Evolutionary conservation across 2,797 vertebrate species (phyloP).

Genomic region (Mareca strepera): DNA sequence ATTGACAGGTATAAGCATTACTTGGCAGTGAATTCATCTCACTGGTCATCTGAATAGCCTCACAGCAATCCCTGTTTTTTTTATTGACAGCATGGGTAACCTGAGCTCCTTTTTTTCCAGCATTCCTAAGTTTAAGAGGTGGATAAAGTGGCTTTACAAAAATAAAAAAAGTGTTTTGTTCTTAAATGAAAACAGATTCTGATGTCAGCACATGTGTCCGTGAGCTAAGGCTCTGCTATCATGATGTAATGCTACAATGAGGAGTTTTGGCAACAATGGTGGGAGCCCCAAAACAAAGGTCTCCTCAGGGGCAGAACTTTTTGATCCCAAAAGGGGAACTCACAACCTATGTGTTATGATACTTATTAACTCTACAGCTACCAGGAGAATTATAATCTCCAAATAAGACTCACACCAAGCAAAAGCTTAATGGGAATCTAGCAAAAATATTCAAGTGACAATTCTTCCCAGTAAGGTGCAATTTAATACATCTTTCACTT

Average conservation of each 20-base stretch:
- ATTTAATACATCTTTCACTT: background rate
- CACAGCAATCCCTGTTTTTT: background rate
- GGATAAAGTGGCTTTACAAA: background rate
- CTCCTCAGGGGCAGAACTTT: background rate
- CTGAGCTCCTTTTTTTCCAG: background rate
- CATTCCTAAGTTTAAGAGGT: background rate
- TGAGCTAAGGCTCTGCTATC: background rate
- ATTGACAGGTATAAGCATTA: background rate
- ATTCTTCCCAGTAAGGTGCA: background rate
- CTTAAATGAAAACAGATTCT: background rate
- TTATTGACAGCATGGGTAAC: background rate
- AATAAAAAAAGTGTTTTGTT: background rate
- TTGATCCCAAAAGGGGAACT: background rate
- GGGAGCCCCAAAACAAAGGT: background rate
- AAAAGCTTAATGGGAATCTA: background rate
- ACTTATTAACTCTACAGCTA: background rate
- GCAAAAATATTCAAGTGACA: background rate
- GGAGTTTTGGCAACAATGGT: background rate
- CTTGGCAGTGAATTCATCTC: background rate
- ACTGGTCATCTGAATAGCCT: background rate
- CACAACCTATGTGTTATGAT: background rate
- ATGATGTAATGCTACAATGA: background rate
- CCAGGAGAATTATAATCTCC: background rate
- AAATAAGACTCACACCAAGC: background rate
- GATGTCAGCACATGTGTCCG: background rate